Conservation (phyloP, 2,797 vertebrate genomes). For the Toxotes lorentzi region DNA sequence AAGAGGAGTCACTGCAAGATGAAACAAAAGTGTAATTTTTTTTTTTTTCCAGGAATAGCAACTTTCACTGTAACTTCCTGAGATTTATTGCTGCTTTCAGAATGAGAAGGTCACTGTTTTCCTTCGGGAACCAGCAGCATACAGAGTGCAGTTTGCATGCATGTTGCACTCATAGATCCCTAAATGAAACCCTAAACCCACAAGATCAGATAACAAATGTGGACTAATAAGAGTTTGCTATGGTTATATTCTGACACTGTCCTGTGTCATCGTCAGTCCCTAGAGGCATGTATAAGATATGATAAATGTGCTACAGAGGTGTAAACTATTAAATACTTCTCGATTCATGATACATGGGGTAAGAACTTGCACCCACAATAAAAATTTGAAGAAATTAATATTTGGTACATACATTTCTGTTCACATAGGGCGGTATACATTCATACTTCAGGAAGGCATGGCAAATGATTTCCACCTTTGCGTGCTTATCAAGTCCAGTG, state of each 20-base stretch:
- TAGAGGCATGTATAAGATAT: not conserved
- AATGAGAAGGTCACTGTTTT: constrained; percentile 19
- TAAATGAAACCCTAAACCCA: constrained; percentile 6
- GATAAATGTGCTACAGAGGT: constrained; percentile 27
- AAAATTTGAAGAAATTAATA: not conserved
- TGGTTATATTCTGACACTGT: constrained; percentile 2
- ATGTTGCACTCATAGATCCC: too few species aligned
- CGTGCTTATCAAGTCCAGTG: not conserved
- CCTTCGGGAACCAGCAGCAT: not conserved
- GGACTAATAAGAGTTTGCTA: not conserved
- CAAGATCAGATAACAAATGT: not conserved
- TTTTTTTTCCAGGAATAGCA: not conserved
- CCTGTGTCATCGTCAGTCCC: not conserved
- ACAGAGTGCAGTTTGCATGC: not conserved
- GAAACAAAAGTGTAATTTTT: not conserved
- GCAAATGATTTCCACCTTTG: not conserved
- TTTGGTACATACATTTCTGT: constrained; percentile 14
- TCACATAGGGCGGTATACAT: not conserved
- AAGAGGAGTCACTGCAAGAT: not conserved
- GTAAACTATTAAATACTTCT: not conserved
- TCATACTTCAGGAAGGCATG: constrained; percentile 3
- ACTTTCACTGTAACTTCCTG: not conserved
- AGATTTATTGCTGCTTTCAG: constrained; percentile 33
- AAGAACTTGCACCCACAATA: not conserved
- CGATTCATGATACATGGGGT: not conserved